Percentiles rank a stretch among this genome's conserved stretches.
These are phyloP conservation scores for Poliocrania exsul DNA, from an alignment of 2,797 vertebrate genomes.

Conservation along the genomic window DNA sequence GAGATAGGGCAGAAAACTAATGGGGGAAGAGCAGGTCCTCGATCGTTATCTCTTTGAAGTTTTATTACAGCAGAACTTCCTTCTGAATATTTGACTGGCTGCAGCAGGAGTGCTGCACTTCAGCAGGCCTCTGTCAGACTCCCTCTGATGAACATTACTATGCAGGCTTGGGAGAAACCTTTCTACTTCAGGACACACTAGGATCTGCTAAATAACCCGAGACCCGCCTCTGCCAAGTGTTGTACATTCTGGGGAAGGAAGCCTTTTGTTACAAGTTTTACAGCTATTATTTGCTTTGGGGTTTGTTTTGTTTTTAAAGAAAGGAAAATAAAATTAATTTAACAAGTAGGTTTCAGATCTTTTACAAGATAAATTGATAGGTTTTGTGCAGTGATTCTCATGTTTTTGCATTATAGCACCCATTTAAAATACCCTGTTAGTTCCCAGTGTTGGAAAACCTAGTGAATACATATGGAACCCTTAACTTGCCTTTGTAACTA, in stretches of 20 bases:
- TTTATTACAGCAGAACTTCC: slow-evolving; percentile 44
- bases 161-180: neutral
- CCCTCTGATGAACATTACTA: slow-evolving; percentile 16
- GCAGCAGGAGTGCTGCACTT: neutral
- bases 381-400: slow-evolving; percentile 43
- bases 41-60: neutral
- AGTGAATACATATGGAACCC: slow-evolving; percentile 57
- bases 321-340: slow-evolving; percentile 71
- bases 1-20: neutral
- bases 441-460: slow-evolving; percentile 52
- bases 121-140: neutral
- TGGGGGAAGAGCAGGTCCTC: neutral
- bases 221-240: neutral
- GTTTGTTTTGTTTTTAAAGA: slow-evolving; percentile 65
- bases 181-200: neutral
- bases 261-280: slow-evolving; percentile 57
- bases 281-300: slow-evolving; percentile 26
- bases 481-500: slow-evolving; percentile 38
- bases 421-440: slow-evolving; percentile 59
- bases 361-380: slow-evolving; percentile 50
- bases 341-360: slow-evolving; percentile 66
- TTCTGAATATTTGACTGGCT: neutral
- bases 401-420: slow-evolving; percentile 53
- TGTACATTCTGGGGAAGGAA: slow-evolving; percentile 25
- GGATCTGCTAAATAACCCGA: slow-evolving; percentile 2